phyloP scores from a whole-genome alignment of 2,797 vertebrate species.

The Malurus splendens region DNA sequence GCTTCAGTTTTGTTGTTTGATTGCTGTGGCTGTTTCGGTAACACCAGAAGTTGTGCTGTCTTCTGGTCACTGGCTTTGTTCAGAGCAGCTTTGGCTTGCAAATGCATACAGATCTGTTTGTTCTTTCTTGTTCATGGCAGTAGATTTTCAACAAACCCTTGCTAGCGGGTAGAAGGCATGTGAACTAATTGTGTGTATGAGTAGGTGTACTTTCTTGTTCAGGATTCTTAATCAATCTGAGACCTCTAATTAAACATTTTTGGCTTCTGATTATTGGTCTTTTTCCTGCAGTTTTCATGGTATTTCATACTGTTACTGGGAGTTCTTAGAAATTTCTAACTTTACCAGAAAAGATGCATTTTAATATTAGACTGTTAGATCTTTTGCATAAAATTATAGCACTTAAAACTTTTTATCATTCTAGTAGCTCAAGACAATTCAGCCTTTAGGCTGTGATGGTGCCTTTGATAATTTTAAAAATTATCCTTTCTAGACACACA shows the following conservation, averaged over 20 bases:
- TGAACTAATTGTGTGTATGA: neutral
- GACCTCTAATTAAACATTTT: neutral
- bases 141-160: conserved; percentile 3
- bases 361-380: neutral
- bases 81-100: conserved; percentile 3
- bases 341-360: neutral
- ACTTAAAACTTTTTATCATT: neutral
- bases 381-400: neutral
- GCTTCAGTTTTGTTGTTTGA: neutral
- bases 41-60: neutral
- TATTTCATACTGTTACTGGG: neutral
- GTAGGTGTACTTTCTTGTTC: neutral
- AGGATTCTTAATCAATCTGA: neutral
- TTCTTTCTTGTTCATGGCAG: neutral
- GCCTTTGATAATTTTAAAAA: neutral
- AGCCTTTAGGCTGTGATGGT: neutral
- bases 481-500: neutral
- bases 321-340: neutral
- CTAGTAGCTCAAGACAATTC: neutral
- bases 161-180: neutral
- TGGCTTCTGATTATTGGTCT: neutral
- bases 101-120: neutral
- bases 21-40: neutral
- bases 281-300: neutral
- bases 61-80: neutral